These are phyloP conservation scores for Aleadryas rufinucha DNA, from an alignment of 2,113 vertebrate genomes.

Conservation along the genomic window DNA sequence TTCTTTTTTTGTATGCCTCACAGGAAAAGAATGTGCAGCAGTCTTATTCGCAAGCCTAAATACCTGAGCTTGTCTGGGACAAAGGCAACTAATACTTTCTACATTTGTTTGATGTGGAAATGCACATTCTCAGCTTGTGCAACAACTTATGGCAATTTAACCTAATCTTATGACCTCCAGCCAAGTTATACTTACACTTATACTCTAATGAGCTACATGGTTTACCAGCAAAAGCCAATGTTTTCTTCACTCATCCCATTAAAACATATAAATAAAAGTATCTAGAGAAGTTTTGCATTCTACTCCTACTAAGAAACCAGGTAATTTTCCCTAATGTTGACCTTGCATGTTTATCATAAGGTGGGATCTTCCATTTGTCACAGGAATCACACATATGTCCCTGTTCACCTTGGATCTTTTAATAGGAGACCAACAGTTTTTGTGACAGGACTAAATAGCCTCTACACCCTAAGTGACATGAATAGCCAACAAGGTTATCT, in stretches of 20 bases:
- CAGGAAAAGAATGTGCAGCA: neutral
- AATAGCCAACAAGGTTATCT: accelerated
- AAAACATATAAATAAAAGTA: neutral
- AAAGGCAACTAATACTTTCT: neutral
- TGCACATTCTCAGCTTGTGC: neutral
- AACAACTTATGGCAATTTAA: neutral
- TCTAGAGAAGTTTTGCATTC: neutral
- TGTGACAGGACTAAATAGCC: neutral
- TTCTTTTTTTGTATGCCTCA: neutral
- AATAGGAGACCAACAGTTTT: neutral
- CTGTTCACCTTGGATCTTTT: neutral
- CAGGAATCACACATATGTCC: neutral
- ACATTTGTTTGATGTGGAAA: slow-evolving; percentile 4
- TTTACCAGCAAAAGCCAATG: neutral
- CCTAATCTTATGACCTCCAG: neutral
- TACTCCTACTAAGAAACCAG: neutral
- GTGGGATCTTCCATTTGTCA: neutral
- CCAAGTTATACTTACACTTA: neutral
- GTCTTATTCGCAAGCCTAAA: neutral
- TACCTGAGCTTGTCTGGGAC: neutral
- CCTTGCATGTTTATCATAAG: neutral
- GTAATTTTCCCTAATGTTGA: neutral
- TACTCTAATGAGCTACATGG: neutral
- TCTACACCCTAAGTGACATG: neutral
- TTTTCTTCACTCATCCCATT: neutral